Evolutionary conservation across 2,888 invertebrate species (phyloP), one percentile per base, ranked within the genome.

Genomic region (Aleiodes alternator): DNA sequence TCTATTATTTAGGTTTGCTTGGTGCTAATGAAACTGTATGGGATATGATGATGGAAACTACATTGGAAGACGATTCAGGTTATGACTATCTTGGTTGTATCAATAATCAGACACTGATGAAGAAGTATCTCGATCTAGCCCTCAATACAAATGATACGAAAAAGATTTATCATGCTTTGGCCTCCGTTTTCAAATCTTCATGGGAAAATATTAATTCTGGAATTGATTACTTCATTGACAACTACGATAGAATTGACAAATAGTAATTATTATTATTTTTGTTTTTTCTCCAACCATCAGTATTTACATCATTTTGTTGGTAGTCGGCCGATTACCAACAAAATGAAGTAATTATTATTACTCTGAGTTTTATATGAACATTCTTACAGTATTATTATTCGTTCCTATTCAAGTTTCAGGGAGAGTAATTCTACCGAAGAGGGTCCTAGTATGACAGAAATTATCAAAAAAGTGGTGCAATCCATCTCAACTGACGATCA

Each of bases 31-130:
- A 68, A 57, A 76, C 72, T 38, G 38, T 72, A 0, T 76, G 76
- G 76, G 68, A 72, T 14, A 56, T 38, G 12, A 57, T 72, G 3
- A 72, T 76, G 72, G 55, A 53, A 53, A 14, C 72, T 29, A 38
- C 53, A 34, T 23, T 23, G 23, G 1, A 9, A 3, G 43, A 43
- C 8, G 16, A 50, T 7, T 59, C 68, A 23, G 69, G 59, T 8
- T 69, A 59, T 51, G 9, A 69, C 31, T 68, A 59, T 48, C 31
- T 76, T 7, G 76, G 76, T 5, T 69, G 76, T 16, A 43, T 68
- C 1, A 68, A 76, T 14, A 72, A 76, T 72, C 76, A 57, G 38
- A 34, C 38, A 14, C 57, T 76, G 12, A 76, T 76, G n/a, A 72
- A 38, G 43, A 68, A 72, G 38, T 76, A 76, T 31, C 57, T 76